phyloP scores from a whole-genome alignment of 2,113 vertebrate species.

The Galbula dea region DNA sequence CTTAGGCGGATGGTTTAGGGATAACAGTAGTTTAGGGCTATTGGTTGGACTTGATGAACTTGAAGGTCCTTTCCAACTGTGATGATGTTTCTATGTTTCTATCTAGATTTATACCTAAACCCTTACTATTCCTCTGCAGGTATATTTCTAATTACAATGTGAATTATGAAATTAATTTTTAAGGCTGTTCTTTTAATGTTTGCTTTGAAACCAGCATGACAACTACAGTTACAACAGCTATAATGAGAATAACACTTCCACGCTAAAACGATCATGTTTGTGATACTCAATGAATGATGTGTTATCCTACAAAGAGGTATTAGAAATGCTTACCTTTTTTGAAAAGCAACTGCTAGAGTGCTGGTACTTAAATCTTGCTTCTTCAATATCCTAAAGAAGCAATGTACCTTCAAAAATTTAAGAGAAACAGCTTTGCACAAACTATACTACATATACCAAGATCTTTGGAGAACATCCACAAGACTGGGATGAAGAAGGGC shows the following conservation, averaged over 20 bases:
- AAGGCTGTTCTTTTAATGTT: neutral
- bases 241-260: neutral
- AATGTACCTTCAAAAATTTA: neutral
- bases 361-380: neutral
- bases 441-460: neutral
- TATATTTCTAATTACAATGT: neutral
- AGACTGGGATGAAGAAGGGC: neutral
- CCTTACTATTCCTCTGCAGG: neutral
- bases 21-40: too few relatives aligned
- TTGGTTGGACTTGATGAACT: too few relatives aligned
- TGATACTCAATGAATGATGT: neutral
- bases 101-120: neutral
- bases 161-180: neutral
- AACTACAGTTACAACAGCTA: neutral
- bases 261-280: neutral
- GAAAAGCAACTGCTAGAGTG: neutral
- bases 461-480: neutral
- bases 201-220: neutral
- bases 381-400: neutral
- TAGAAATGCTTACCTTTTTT: neutral
- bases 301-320: neutral
- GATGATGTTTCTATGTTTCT: too few relatives aligned
- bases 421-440: neutral
- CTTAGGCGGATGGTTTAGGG: too few relatives aligned
- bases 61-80: too few relatives aligned